Conservation (phyloP, 2,888 invertebrate genomes). For the Lasioglossum oenotherae region DNA sequence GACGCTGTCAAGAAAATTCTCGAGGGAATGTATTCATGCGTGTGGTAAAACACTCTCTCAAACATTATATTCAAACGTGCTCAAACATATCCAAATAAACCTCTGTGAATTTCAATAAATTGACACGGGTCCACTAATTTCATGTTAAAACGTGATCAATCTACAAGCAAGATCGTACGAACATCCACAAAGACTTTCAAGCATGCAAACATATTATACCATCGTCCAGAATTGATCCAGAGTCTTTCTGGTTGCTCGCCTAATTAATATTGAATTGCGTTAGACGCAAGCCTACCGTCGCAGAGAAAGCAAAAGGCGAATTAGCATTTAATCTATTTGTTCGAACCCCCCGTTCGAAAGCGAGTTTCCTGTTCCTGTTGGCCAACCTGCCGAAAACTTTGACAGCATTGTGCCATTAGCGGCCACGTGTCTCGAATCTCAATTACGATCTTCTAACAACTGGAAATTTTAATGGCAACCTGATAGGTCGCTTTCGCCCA, state of each 20-base stretch:
- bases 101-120: no score
- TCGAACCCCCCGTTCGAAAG: constrained; percentile 6
- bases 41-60: not conserved
- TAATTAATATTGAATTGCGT: not conserved
- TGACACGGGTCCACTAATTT: no score
- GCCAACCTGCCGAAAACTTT: constrained; percentile 20
- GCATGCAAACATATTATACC: no score
- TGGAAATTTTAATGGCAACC: constrained; percentile 25
- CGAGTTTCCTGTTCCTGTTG: constrained; percentile 28
- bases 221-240: no score
- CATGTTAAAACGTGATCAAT: no score
- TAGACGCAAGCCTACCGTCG: not conserved
- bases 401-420: not conserved
- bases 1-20: not conserved
- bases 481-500: not conserved
- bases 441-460: constrained; percentile 12
- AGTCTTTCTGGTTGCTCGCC: no score
- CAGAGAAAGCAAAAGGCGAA: not conserved
- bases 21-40: not conserved
- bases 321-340: constrained; percentile 6
- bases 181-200: no score
- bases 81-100: no score
- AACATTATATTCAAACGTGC: no score
- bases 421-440: constrained; percentile 34
- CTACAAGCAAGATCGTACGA: no score